phyloP scores from a whole-genome alignment of 2,797 vertebrate genomes.

The Astyanax mexicanus region DNA sequence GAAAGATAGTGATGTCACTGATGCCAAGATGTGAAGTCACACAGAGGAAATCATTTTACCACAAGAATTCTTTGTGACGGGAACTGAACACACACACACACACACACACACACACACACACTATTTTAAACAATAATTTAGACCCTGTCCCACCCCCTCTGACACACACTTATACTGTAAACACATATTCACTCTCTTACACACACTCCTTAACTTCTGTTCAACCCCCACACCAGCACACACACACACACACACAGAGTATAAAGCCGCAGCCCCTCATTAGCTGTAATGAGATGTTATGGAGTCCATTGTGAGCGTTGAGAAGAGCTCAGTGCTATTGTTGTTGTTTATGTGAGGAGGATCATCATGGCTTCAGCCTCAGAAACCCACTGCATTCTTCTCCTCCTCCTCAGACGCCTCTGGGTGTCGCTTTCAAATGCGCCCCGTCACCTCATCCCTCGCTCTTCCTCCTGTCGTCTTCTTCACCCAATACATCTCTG shows the following conservation, averaged over 20 bases:
- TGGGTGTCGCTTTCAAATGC: constrained; percentile 50
- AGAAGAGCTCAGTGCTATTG: constrained; percentile 68
- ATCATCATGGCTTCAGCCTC: constrained; percentile 73
- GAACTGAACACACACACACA: background rate
- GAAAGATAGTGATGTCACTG: too few species aligned
- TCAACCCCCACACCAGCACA: background rate
- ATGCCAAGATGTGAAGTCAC: too few species aligned
- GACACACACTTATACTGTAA: too few species aligned
- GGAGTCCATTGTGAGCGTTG: constrained; percentile 79
- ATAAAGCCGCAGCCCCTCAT: constrained; percentile 80
- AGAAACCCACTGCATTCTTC: constrained; percentile 44
- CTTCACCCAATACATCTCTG: background rate
- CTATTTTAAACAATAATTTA: background rate
- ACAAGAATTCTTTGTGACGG: background rate
- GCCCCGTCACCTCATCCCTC: constrained; percentile 5
- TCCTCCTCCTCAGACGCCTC: constrained; percentile 64
- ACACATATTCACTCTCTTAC: too few species aligned
- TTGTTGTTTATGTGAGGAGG: constrained; percentile 77
- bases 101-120: background rate
- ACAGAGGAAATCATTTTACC: too few species aligned
- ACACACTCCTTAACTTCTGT: too few species aligned
- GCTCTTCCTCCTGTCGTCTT: constrained; percentile 44
- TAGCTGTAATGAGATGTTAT: constrained; percentile 85
- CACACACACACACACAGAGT: constrained; percentile 72
- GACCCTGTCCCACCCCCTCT: too few species aligned